These are phyloP conservation scores for Cisticola juncidis DNA, from an alignment of 2,113 vertebrate genomes.

Conservation along the genomic window DNA sequence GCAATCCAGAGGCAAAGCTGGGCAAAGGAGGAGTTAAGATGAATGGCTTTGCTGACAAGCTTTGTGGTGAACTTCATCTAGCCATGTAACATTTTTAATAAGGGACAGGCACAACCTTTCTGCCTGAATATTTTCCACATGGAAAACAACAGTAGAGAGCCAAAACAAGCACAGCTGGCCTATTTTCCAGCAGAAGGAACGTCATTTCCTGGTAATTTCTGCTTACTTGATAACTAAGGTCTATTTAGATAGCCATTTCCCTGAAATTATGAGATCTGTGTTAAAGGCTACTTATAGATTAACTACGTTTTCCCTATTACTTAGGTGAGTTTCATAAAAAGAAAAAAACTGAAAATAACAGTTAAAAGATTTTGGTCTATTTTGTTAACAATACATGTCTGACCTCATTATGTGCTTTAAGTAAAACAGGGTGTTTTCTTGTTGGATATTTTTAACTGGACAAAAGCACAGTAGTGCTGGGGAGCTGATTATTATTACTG, in stretches of 20 bases:
- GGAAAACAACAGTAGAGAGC: constrained; percentile 60
- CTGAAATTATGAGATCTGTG: constrained; percentile 45
- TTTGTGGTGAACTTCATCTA: background rate
- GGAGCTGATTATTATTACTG: constrained; percentile 33
- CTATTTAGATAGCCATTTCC: constrained; percentile 74
- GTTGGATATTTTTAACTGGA: constrained; percentile 28
- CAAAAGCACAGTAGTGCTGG: constrained; percentile 44
- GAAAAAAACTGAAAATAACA: constrained; percentile 9
- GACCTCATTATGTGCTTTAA: background rate
- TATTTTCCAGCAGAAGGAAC: constrained; percentile 59
- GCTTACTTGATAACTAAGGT: constrained; percentile 68
- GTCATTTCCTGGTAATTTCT: constrained; percentile 75
- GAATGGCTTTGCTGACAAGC: background rate
- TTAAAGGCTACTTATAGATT: background rate
- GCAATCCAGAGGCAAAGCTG: background rate
- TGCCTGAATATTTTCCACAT: constrained; percentile 69
- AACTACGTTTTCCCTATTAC: constrained; percentile 12
- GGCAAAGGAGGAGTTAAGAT: constrained; percentile 5
- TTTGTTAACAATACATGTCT: background rate
- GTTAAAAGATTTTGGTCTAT: background rate
- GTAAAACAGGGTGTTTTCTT: constrained; percentile 18
- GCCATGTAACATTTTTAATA: constrained; percentile 49
- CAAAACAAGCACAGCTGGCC: constrained; percentile 80
- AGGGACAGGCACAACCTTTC: constrained; percentile 42
- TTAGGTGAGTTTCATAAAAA: constrained; percentile 36